Base-by-base conservation (phyloP, 92 coral and sea anemone genomes). In the Micromussa lordhowensis region DNA sequence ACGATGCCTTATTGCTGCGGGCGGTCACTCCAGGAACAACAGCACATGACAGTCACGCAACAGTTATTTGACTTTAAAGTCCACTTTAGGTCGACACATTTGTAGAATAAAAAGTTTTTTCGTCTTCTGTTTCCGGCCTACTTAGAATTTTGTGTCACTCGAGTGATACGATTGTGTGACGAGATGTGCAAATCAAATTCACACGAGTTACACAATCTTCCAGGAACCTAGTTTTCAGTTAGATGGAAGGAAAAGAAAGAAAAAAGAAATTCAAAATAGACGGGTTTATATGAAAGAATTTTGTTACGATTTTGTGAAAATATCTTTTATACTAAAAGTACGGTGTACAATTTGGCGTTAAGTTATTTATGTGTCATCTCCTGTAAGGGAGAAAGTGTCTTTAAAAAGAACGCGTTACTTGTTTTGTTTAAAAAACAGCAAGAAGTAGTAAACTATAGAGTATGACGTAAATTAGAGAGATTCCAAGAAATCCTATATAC, bases 1-100 rank as follows among this genome's bases (percentile, higher is more conserved):
- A 63, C 94, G 87, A 61, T 94, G 95, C 73, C 94, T 95, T 12
- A 88, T 88, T 9, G 75, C 93, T 15, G 94, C 90, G 7, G 93
- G 89, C 18, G 98, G 94, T n/a, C 77, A 64, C 68, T 7, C 83
- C 14, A 77, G 83, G n/a, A 77, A 44, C 75, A 86, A 31, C 51
- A 86, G 64, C 64, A 86, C 49, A 26, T 38, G 83, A 61, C 29
- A 1, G 51, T 38, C 53, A 75, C 32, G 22, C 64, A 51, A 83
- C 11, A 5, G 40, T 49, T 38, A 49, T 29, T 49, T 24, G 48
- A 35, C 14, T 14, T 24, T 4, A 9, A 26, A 44, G 64, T 76
- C 9, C 29, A 21, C 30, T 38, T 18, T n/a, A n/a, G n/a, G 29
- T 68, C 16, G 36, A 11, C n/a, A 24, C 16, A 68, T 35, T 73